Base-by-base conservation (phyloP, 2,888 invertebrate genomes). In the Chaitophorus viminalis region DNA sequence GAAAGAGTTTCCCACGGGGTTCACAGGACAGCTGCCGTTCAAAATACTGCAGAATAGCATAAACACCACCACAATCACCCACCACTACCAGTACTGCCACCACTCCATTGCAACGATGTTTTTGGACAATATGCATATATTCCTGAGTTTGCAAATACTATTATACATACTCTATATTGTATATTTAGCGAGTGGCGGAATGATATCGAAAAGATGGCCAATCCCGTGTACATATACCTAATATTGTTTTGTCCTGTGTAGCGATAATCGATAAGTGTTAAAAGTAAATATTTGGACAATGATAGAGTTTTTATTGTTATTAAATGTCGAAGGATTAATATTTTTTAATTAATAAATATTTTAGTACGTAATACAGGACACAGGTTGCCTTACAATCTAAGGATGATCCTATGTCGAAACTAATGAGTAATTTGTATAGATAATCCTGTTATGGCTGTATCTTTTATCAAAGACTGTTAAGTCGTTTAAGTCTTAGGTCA, bases 1-100 rank as follows among this genome's bases (percentile, higher is more conserved):
- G 78, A 85, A 85, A 70, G 85, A 78, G 85, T 78, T 85, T 85
- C 85, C 85, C 85, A 85, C 85, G 85, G 70, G 85, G 85, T 85
- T 78, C 70, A 70, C 82, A 21, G 78, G 77, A 85, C 85, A 85
- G 68, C 85, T 85, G 85, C 70, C 52, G 76, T 77, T 85, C 84
- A 77, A 77, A 77, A 77, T 68, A 85, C n/a, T 70, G 54, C 70
- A 70, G 81, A 65, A 83, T 33, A 74, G 76, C 84, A 84, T 65
- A 65, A 76, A 76, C 76, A 84, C 39, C 65, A 25, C 11, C 74
- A 29, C 54, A 36, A 25, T n/a, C 68, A 39, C 39, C 29, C n/a
- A 39, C 18, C 17, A 11, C 70, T 21, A 25, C 11, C 74, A 39
- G 36, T 36, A 25, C 36, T 54, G 17, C 68, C 29, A 39, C 5